These are phyloP conservation scores for Siniperca chuatsi DNA, from an alignment of 2,113 vertebrate species.

Conservation along the genomic window DNA sequence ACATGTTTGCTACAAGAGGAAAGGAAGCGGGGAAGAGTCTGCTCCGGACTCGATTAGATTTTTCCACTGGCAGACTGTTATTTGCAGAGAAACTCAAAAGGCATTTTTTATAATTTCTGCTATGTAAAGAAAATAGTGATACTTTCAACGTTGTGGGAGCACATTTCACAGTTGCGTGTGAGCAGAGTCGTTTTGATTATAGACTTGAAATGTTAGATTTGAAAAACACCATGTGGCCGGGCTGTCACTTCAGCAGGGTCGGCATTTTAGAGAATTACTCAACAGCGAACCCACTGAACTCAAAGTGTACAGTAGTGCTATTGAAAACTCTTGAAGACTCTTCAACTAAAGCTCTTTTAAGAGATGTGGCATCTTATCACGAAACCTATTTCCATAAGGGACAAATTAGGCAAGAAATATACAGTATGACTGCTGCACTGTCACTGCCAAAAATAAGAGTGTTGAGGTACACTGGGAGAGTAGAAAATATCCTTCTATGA, in stretches of 20 bases:
- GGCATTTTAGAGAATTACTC: conserved; percentile 61
- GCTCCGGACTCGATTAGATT: conserved; percentile 47
- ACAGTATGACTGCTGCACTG: conserved; percentile 18
- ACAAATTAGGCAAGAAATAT: conserved; percentile 49
- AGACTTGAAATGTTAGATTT: conserved; percentile 60
- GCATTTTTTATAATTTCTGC: conserved; percentile 31
- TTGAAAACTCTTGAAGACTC: conserved; percentile 51
- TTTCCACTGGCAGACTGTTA: conserved; percentile 66
- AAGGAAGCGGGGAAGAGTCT: conserved; percentile 54
- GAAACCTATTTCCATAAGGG: conserved; percentile 46
- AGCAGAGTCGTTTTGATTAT: conserved; percentile 47
- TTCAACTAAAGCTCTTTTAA: conserved; percentile 40
- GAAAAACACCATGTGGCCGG: conserved; percentile 63
- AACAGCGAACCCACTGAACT: conserved; percentile 68
- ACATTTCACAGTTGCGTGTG: conserved; percentile 31
- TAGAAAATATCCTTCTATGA: conserved; percentile 48
- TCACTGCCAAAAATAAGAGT: conserved; percentile 60
- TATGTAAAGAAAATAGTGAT: background rate
- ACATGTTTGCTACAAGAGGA: conserved; percentile 61
- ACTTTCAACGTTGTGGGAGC: conserved; percentile 3
- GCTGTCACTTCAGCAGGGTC: conserved; percentile 46
- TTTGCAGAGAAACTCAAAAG: conserved; percentile 52
- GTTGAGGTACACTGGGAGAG: conserved; percentile 23
- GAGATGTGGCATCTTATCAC: conserved; percentile 48
- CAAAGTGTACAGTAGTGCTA: conserved; percentile 52